phyloP scores from a whole-genome alignment of 2,113 vertebrate species.

The Peromyscus maniculatus region DNA sequence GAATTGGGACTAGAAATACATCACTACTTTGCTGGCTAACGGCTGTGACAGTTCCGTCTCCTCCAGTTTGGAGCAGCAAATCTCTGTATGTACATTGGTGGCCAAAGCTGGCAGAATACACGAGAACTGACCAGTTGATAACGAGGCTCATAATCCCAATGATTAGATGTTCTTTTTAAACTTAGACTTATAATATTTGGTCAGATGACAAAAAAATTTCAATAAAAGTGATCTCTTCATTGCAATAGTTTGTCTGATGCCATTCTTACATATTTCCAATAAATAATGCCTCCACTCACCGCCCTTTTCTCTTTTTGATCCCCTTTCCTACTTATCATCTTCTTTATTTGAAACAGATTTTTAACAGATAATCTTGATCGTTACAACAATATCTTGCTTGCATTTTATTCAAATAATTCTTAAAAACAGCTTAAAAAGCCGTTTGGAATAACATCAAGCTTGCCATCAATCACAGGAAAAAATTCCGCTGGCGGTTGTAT shows the following conservation, averaged over 20 bases:
- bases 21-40: constrained; percentile 83
- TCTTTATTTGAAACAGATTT: constrained; percentile 92
- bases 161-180: constrained; percentile 63
- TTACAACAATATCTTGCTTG: constrained; percentile 91
- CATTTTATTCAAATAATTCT: constrained; percentile 95
- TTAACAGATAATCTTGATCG: constrained; percentile 92
- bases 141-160: constrained; percentile 63
- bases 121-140: constrained; percentile 43
- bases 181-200: constrained; percentile 63
- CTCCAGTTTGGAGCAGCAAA: constrained; percentile 66
- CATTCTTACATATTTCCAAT: constrained; percentile 78
- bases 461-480: constrained; percentile 95
- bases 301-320: constrained; percentile 85
- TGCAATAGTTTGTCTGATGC: constrained; percentile 66
- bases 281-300: constrained; percentile 76
- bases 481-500: constrained; percentile 99
- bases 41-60: constrained; percentile 79
- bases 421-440: constrained; percentile 95
- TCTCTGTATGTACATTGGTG: constrained; percentile 53
- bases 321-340: constrained; percentile 86
- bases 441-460: constrained; percentile 93
- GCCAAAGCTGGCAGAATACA: constrained; percentile 74
- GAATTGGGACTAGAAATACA: constrained; percentile 77
- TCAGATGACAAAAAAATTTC: constrained; percentile 60
- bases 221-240: constrained; percentile 65